These are phyloP conservation scores for Drosophila tsacasi DNA, from an alignment of 1,140 invertebrate genomes.

Conservation along the genomic window DNA sequence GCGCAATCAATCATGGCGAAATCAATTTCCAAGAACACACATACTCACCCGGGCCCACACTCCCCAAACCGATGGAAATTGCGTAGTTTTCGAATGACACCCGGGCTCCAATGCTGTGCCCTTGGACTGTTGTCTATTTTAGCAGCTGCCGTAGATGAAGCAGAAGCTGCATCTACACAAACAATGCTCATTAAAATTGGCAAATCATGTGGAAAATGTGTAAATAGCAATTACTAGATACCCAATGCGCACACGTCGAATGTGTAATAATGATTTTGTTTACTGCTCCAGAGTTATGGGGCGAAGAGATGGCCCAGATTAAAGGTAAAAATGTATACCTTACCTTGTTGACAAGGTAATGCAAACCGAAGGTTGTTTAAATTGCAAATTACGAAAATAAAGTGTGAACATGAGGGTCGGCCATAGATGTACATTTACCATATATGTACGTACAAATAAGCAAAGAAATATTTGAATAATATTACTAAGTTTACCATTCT, in stretches of 20 bases:
- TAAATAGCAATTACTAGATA: slow-evolving; percentile 71
- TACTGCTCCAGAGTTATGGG: neutral
- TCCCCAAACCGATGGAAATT: slow-evolving; percentile 24
- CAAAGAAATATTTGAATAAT: neutral
- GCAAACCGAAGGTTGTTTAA: neutral
- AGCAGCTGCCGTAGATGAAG: slow-evolving; percentile 32
- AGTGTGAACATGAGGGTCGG: too few relatives aligned
- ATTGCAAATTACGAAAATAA: too few relatives aligned
- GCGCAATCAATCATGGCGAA: slow-evolving; percentile 81
- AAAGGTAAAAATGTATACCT: neutral
- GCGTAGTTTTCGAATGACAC: slow-evolving; percentile 47
- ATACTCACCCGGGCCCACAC: slow-evolving; percentile 20
- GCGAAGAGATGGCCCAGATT: neutral
- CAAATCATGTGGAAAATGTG: slow-evolving; percentile 80
- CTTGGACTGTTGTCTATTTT: slow-evolving; percentile 60
- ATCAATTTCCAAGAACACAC: slow-evolving; percentile 71
- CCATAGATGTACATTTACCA: too few relatives aligned
- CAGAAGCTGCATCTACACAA: slow-evolving; percentile 59
- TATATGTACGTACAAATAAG: neutral
- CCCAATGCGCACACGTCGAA: slow-evolving; percentile 39
- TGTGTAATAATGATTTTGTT: slow-evolving; percentile 32
- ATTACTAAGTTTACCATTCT: neutral
- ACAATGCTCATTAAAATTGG: slow-evolving; percentile 80
- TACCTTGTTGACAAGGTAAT: slow-evolving; percentile 11
- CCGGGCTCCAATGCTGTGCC: slow-evolving; percentile 22